A percentile compares a stretch with the other conserved stretches of the same genome.
Conservation (phyloP, 2,797 vertebrate genomes). For the Thripadectes ignobilis region DNA sequence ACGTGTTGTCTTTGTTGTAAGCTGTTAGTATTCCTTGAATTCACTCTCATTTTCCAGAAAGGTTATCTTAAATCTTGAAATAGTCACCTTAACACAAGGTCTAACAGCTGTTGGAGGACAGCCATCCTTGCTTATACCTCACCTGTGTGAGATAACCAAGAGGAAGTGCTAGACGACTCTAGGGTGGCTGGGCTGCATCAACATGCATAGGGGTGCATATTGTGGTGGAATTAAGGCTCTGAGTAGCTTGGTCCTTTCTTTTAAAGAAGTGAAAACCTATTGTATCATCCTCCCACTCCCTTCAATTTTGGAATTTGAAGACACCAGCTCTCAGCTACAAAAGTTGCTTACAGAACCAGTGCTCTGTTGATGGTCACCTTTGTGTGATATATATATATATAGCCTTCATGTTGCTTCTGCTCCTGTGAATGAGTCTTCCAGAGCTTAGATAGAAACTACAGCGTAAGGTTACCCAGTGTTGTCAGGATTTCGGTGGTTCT, state of each 20-base stretch:
- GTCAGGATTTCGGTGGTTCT: background rate
- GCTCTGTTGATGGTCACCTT: fast-evolving
- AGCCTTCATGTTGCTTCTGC: background rate
- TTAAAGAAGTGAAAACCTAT: fast-evolving
- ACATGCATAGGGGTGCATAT: too few species aligned
- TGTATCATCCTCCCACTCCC: background rate
- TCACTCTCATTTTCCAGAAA: background rate
- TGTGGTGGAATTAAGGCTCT: background rate
- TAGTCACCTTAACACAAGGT: background rate
- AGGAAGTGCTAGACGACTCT: background rate
- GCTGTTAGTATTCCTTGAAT: background rate
- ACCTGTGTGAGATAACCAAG: background rate
- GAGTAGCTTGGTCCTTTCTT: background rate
- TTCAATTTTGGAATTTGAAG: background rate
- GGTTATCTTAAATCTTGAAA: background rate
- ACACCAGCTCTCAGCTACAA: background rate
- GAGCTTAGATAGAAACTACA: background rate
- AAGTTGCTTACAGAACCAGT: background rate
- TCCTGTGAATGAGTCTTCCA: background rate
- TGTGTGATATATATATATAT: background rate
- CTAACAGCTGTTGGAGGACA: background rate
- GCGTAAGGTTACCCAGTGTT: background rate
- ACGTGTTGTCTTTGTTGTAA: fast-evolving
- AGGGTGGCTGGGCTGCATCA: background rate
- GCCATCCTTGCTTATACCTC: background rate